Evolutionary conservation across 35 echinoderm and acorn worm species (phyloP).

Genomic region (Hemicentrotus pulcherrimus): DNA sequence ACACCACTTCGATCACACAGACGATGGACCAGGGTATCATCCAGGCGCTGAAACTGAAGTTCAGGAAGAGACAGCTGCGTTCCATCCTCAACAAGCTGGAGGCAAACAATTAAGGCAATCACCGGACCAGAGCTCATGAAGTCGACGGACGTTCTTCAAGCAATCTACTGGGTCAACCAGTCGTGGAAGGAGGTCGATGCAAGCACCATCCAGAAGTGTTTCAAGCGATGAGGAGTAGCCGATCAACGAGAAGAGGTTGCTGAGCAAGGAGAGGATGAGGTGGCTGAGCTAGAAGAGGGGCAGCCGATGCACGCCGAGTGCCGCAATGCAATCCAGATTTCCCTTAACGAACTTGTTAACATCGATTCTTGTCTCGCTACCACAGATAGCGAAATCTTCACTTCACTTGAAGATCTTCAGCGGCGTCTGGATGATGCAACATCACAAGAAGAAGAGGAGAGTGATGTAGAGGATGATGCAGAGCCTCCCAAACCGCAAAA

Average conservation of each 20-base stretch:
- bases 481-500: background rate
- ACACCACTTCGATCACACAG: slow-evolving; percentile 58
- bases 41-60: slow-evolving; percentile 47
- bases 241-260: background rate
- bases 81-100: slow-evolving; percentile 24
- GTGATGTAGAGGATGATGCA: background rate
- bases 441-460: background rate
- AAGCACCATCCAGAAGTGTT: slow-evolving; percentile 47
- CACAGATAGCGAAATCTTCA: background rate
- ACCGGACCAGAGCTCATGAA: slow-evolving; percentile 39
- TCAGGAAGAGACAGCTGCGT: slow-evolving; percentile 40
- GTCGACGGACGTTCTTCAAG: background rate
- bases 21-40: slow-evolving; percentile 66
- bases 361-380: slow-evolving; percentile 9
- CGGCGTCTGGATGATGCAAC: background rate
- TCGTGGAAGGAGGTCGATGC: slow-evolving; percentile 32
- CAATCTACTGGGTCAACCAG: slow-evolving; percentile 46
- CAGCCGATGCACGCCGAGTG: background rate
- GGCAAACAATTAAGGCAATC: background rate
- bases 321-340: background rate
- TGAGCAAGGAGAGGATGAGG: background rate
- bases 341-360: slow-evolving; percentile 9
- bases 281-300: background rate
- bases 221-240: background rate
- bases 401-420: background rate